Conservation (phyloP, 2,888 invertebrate species). For the Dilophus febrilis region DNA sequence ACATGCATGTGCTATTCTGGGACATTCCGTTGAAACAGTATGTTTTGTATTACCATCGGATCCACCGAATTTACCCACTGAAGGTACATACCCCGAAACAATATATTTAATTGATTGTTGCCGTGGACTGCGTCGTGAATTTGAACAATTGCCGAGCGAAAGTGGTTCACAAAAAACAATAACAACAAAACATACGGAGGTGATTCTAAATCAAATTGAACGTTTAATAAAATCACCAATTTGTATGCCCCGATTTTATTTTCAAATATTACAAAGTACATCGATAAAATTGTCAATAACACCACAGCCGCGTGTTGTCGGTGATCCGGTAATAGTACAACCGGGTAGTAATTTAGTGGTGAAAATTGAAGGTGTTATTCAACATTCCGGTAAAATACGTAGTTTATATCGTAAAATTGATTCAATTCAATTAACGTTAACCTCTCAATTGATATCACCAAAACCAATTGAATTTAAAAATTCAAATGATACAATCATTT, state of each 20-base stretch:
- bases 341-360: constrained; percentile 74
- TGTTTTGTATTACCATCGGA: constrained; percentile 29
- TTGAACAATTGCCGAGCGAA: constrained; percentile 23
- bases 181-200: constrained; percentile 34
- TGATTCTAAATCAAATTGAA: constrained; percentile 41
- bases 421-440: constrained; percentile 52
- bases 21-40: constrained; percentile 26
- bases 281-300: constrained; percentile 65
- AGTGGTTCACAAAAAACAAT: constrained; percentile 24
- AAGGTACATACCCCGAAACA: constrained; percentile 27
- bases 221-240: constrained; percentile 44
- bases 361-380: constrained; percentile 85
- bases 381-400: constrained; percentile 45
- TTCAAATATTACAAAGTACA: constrained; percentile 71
- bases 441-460: constrained; percentile 39
- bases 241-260: constrained; percentile 60
- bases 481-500: constrained; percentile 30
- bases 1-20: constrained; percentile 25
- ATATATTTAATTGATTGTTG: constrained; percentile 22
- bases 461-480: constrained; percentile 13
- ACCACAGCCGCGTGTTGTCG: constrained; percentile 59
- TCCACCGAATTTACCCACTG: constrained; percentile 22
- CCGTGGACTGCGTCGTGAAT: constrained; percentile 23
- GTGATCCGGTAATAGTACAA: constrained; percentile 71
- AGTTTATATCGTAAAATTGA: constrained; percentile 53